Evolutionary conservation across 2,797 vertebrate genomes (phyloP).

Genomic region (Artibeus jamaicensis): DNA sequence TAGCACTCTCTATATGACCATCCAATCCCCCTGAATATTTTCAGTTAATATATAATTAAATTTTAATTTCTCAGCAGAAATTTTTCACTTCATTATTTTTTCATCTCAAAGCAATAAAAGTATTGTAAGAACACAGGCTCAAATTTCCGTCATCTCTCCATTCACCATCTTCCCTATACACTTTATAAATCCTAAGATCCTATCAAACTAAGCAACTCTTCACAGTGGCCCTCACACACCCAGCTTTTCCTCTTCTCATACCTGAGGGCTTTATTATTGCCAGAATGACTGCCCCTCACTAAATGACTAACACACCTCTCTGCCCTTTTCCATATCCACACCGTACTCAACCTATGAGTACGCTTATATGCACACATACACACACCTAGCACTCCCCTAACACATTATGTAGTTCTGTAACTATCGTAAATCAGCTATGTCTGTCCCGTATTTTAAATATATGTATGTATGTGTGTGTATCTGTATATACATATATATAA

Average conservation of each 20-base stretch:
- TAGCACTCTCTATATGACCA: background rate
- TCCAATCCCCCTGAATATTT: background rate
- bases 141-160: background rate
- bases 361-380: background rate
- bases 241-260: background rate
- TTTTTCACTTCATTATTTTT: constrained; percentile 21
- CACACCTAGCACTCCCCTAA: background rate
- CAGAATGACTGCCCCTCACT: background rate
- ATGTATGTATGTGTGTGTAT: too few species aligned
- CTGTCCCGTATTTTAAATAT: background rate
- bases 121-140: background rate
- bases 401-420: background rate
- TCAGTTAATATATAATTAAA: background rate
- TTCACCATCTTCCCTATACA: background rate
- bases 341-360: background rate
- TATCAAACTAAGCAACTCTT: background rate
- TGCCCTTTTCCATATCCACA: background rate
- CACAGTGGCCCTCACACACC: background rate
- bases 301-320: background rate
- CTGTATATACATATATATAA: background rate
- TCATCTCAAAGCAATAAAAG: background rate
- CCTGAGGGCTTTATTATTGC: background rate
- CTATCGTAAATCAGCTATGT: background rate
- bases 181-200: background rate
- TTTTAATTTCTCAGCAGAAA: background rate